Conservation (phyloP, 2,797 vertebrate species). For the Danio aesculapii region DNA sequence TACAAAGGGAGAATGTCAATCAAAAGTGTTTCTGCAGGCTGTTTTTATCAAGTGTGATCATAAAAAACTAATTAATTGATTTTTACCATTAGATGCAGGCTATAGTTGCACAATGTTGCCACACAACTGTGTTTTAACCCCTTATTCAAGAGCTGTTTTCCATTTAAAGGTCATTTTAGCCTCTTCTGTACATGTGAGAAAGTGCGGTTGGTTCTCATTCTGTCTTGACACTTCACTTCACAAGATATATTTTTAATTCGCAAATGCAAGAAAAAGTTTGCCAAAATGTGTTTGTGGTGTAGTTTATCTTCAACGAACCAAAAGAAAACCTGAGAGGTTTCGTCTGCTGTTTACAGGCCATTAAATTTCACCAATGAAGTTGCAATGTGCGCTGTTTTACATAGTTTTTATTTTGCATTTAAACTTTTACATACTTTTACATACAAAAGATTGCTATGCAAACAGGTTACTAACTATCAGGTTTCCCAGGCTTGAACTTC, state of each 20-base stretch:
- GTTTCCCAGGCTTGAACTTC: background rate
- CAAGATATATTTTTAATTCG: background rate
- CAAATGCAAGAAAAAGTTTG: background rate
- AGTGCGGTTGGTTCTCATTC: background rate
- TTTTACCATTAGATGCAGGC: no score
- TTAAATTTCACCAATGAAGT: background rate
- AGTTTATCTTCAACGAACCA: background rate
- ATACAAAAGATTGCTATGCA: slow-evolving; percentile 22
- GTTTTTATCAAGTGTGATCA: no score
- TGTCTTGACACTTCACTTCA: background rate
- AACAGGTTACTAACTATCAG: background rate
- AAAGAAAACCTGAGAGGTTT: background rate
- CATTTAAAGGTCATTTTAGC: background rate
- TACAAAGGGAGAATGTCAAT: no score
- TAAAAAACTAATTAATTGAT: no score
- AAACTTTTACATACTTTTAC: background rate
- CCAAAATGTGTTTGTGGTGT: background rate
- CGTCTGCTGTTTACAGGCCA: accelerated
- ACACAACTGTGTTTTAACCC: no score
- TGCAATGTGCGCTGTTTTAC: slow-evolving; percentile 15
- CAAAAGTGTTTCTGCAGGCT: no score
- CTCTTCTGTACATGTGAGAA: background rate
- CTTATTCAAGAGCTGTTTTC: no score
- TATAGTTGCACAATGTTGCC: no score
- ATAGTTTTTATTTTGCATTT: slow-evolving; percentile 34